Evolutionary conservation across 35 echinoderm and acorn worm genomes (phyloP).

Genomic region (Amphiura filiformis): DNA sequence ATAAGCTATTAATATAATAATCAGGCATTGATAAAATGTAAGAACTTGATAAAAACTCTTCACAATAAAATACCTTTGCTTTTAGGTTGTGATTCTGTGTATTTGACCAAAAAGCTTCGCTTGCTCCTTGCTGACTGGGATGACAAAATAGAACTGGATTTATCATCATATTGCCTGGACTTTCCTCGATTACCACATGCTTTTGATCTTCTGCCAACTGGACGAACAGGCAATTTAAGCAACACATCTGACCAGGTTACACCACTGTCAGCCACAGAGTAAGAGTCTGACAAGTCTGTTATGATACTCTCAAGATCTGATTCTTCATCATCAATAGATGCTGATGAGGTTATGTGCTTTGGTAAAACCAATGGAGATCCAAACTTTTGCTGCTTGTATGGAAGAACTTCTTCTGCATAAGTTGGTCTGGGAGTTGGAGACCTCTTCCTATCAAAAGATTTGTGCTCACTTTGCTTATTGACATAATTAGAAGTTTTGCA

Average conservation of each 20-base stretch:
- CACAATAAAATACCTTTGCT: neutral
- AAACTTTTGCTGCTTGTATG: neutral
- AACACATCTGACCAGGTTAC: neutral
- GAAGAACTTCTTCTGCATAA: neutral
- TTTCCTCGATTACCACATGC: neutral
- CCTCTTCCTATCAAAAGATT: neutral
- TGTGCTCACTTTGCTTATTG: neutral
- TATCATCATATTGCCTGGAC: neutral
- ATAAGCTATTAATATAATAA: too few relatives aligned
- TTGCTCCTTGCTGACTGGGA: neutral
- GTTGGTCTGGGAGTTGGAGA: neutral
- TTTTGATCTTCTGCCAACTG: neutral
- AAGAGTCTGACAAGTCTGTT: neutral
- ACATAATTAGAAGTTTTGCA: neutral
- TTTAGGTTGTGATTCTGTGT: neutral
- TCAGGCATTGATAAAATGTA: too few relatives aligned
- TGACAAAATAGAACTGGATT: neutral
- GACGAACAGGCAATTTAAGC: neutral
- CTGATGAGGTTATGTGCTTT: neutral
- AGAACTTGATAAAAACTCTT: too few relatives aligned
- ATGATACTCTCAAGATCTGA: constrained; percentile 29
- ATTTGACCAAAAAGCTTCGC: neutral
- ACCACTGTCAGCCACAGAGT: constrained; percentile 4
- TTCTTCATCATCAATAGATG: constrained; percentile 9
- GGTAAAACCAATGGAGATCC: neutral